Conservation (phyloP, 1,140 invertebrate species). For the Conus ventricosus region DNA sequence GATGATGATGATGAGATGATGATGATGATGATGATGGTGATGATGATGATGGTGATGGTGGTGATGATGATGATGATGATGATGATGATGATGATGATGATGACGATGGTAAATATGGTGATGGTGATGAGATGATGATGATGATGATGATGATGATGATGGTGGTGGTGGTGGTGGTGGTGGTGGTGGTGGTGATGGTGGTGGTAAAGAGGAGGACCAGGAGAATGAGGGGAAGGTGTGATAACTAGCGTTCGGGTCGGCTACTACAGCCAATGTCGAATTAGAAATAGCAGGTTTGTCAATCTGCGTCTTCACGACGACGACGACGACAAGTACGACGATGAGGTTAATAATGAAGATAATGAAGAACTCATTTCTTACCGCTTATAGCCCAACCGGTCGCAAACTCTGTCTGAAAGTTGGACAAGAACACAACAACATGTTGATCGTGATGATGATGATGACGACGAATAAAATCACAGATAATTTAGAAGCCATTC, state of each 20-base stretch:
- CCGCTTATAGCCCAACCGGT: too few relatives aligned
- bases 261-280: not conserved
- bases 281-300: too few relatives aligned
- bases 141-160: conserved; percentile 16
- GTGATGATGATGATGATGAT: conserved; percentile 27
- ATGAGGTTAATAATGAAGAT: too few relatives aligned
- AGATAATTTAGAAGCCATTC: too few relatives aligned
- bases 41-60: not conserved
- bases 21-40: too few relatives aligned
- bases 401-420: too few relatives aligned
- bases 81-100: conserved; percentile 31
- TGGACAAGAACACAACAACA: too few relatives aligned
- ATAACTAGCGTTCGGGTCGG: not conserved
- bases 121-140: conserved; percentile 32
- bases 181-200: conserved; percentile 6
- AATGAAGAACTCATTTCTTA: too few relatives aligned
- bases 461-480: too few relatives aligned
- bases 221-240: not conserved
- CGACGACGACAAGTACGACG: too few relatives aligned
- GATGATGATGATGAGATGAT: not conserved
- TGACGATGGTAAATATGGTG: conserved; percentile 19
- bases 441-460: too few relatives aligned
- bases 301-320: too few relatives aligned
- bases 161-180: not conserved
- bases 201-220: not conserved